Evolutionary conservation across 23 tunicate genomes (phyloP).

Genomic region (Phallusia fumigata): DNA sequence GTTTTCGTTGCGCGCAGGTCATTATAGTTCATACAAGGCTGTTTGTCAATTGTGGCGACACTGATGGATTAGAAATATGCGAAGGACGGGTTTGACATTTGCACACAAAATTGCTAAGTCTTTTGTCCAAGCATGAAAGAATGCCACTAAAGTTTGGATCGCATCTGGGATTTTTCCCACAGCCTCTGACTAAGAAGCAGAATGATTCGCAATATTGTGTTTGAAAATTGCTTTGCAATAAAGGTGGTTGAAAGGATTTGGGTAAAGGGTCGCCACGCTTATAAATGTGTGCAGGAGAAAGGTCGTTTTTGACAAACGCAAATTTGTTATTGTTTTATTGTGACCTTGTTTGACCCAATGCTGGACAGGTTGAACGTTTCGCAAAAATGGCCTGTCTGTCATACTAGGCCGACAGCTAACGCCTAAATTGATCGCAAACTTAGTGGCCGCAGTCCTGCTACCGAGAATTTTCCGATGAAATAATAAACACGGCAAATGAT

Average conservation of each 20-base stretch:
- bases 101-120: background rate
- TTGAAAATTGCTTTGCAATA: background rate
- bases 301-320: background rate
- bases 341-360: background rate
- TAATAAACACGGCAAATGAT: background rate
- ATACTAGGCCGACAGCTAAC: too few species aligned
- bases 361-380: too few species aligned
- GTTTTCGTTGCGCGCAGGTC: background rate
- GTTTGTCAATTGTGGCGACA: background rate
- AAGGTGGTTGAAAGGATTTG: background rate
- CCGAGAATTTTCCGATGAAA: background rate
- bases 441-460: background rate
- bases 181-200: too few species aligned
- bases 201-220: background rate
- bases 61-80: background rate
- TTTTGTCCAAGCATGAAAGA: too few species aligned
- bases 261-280: background rate
- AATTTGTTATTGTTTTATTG: background rate
- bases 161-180: too few species aligned
- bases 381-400: too few species aligned
- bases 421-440: too few species aligned
- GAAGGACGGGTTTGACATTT: background rate
- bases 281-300: background rate
- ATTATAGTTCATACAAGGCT: background rate
- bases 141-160: too few species aligned